Conservation (phyloP, 2,888 invertebrate species). For the Drosophila mayaguana region DNA sequence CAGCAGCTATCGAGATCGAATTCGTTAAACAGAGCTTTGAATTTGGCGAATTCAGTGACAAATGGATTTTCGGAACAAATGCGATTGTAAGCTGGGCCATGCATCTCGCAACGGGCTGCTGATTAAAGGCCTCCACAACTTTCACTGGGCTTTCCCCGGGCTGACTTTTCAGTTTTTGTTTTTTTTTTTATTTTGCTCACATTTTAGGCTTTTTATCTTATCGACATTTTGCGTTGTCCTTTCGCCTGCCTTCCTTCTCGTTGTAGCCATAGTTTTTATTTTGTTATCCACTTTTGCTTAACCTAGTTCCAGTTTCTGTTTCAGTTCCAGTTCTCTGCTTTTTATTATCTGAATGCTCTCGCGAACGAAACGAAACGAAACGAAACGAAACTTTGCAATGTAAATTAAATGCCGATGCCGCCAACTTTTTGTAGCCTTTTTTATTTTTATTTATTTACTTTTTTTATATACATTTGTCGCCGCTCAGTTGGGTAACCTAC, state of each 20-base stretch:
- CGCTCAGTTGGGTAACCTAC: conserved; percentile 30
- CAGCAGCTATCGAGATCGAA: not conserved
- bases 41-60: not conserved
- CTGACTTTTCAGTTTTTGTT: conserved; percentile 4
- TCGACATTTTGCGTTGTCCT: conserved; percentile 49
- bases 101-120: conserved; percentile 25
- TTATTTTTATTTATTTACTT: not conserved
- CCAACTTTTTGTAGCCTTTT: conserved; percentile 63
- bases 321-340: conserved; percentile 46
- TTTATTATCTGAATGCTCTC: conserved; percentile 70
- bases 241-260: conserved; percentile 20
- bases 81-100: not conserved
- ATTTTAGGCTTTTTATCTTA: conserved; percentile 49
- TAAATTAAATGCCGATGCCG: conserved; percentile 76
- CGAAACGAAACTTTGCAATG: conserved; percentile 74
- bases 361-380: conserved; percentile 30
- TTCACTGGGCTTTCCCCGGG: conserved; percentile 31
- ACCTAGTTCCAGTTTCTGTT: conserved; percentile 57
- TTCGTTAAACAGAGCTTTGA: not conserved
- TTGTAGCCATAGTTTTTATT: conserved; percentile 36
- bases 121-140: conserved; percentile 55
- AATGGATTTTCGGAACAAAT: conserved; percentile 9
- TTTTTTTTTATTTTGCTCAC: not conserved
- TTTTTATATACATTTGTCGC: conserved; percentile 13
- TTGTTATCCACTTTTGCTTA: conserved; percentile 58